Evolutionary conservation across 2,888 invertebrate genomes (phyloP).

Genomic region (Acleris sparsana): DNA sequence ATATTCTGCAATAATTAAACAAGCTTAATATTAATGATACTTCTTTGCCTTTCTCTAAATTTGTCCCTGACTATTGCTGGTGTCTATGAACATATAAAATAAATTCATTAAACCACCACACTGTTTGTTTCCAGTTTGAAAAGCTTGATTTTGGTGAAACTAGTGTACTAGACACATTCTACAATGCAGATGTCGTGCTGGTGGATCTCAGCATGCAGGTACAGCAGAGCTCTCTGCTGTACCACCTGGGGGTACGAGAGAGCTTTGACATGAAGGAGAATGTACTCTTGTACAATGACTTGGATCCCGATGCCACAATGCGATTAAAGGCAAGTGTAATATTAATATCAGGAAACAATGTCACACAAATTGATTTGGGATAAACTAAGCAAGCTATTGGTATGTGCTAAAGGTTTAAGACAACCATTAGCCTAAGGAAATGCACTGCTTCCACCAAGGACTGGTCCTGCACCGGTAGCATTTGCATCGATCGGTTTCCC

Average conservation of each 20-base stretch:
- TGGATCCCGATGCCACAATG: slow-evolving; percentile 93
- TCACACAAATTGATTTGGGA: neutral
- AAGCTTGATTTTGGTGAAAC: slow-evolving; percentile 99
- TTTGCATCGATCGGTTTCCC: no score
- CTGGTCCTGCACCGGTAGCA: no score
- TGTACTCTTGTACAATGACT: slow-evolving; percentile 94
- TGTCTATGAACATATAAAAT: no score
- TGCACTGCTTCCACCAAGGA: no score
- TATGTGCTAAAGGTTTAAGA: neutral
- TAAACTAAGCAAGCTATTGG: no score
- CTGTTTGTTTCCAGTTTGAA: slow-evolving; percentile 89
- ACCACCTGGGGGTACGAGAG: slow-evolving; percentile 98
- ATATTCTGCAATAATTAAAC: no score
- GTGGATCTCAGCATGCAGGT: slow-evolving; percentile 96
- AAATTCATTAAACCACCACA: neutral
- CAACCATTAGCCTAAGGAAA: no score
- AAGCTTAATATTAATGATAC: no score
- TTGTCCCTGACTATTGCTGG: no score
- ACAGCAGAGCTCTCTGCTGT: slow-evolving; percentile 97
- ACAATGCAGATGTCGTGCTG: slow-evolving; percentile 98
- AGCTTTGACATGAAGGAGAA: slow-evolving; percentile 99
- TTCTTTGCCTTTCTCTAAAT: no score
- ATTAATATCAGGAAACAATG: no score
- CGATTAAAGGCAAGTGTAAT: slow-evolving; percentile 89
- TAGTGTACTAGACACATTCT: slow-evolving; percentile 96